These are phyloP conservation scores for Elaphurus davidianus DNA, from an alignment of 2,113 vertebrate species.

Conservation along the genomic window DNA sequence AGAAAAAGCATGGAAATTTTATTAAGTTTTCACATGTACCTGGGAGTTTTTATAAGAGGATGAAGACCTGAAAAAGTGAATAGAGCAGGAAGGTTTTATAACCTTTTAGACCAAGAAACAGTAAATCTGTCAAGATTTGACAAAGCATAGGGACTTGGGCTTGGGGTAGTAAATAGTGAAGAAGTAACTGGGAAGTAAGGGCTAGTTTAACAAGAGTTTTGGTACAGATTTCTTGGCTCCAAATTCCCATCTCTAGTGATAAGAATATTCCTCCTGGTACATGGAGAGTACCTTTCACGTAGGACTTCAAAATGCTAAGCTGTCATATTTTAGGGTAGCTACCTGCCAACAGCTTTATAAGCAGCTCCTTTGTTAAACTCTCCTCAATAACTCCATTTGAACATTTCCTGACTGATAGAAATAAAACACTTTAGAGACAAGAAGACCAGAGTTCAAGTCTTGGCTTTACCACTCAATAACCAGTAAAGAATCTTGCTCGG, in stretches of 20 bases:
- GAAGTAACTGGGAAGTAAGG: neutral
- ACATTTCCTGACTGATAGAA: neutral
- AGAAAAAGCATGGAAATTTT: neutral
- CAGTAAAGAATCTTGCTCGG: neutral
- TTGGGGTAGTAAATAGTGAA: neutral
- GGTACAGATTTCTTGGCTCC: neutral
- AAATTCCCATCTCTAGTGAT: neutral
- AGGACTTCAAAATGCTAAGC: neutral
- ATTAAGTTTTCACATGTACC: neutral
- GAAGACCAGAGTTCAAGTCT: neutral
- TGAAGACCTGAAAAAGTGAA: neutral
- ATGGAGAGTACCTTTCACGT: neutral
- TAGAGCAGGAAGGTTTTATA: neutral
- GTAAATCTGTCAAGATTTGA: neutral
- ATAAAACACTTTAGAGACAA: neutral
- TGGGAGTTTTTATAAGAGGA: neutral
- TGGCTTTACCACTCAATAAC: neutral
- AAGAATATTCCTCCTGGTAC: neutral
- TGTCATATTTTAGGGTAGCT: neutral
- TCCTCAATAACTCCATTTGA: neutral
- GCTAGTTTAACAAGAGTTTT: neutral
- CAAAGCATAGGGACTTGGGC: neutral
- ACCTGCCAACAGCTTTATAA: neutral
- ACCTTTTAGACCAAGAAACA: neutral
- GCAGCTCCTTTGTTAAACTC: neutral